Conservation (phyloP, 2,113 vertebrate genomes). For the Globicephala melas region DNA sequence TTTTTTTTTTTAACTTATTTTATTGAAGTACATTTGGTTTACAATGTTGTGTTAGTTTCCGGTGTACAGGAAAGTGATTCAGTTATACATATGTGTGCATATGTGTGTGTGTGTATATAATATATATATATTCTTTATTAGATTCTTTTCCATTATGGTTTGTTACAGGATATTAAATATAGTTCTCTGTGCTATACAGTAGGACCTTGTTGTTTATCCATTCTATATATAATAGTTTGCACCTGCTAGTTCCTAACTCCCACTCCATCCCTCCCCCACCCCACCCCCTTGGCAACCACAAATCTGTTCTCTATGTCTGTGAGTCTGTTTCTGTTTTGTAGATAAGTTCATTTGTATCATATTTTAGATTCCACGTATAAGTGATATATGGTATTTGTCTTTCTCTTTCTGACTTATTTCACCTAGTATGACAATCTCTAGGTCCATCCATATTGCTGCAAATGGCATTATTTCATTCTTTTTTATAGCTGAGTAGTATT, state of each 20-base stretch:
- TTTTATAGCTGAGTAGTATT: not conserved
- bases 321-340: not conserved
- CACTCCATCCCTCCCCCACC: too few relatives aligned
- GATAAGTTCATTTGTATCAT: too few relatives aligned
- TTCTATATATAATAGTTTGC: too few relatives aligned
- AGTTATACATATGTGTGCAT: not conserved
- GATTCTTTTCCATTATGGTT: too few relatives aligned
- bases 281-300: too few relatives aligned
- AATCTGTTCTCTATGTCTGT: too few relatives aligned
- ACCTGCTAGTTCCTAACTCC: too few relatives aligned
- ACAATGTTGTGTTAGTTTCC: not conserved
- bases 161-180: too few relatives aligned
- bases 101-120: too few relatives aligned
- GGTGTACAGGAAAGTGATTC: not conserved
- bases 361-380: not conserved
- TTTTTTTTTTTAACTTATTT: not conserved
- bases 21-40: not conserved
- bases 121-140: too few relatives aligned
- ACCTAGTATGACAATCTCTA: not conserved
- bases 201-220: too few relatives aligned
- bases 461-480: not conserved
- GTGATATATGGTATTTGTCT: not conserved
- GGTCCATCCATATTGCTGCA: not conserved
- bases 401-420: not conserved
- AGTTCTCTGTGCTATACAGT: too few relatives aligned